Base-by-base conservation (phyloP, 2,888 invertebrate genomes). In the Zonitis immaculata region DNA sequence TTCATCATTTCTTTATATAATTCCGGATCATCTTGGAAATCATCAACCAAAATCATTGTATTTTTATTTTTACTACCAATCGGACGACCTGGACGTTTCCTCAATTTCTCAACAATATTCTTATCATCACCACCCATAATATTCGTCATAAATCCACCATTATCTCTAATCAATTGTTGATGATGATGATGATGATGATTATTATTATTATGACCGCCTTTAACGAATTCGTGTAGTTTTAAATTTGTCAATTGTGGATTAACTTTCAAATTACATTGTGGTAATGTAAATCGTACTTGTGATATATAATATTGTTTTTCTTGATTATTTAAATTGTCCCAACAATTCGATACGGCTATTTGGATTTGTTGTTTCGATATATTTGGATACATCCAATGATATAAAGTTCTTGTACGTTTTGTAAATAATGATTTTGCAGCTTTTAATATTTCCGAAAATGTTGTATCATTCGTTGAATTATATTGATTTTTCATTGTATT, bases 291-390 rank as follows among this genome's bases (percentile, higher is more conserved):
- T 42, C 73, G 65, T 2, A 76, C 78, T 69, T 78, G 78, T 0
- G 76, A 75, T 46, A 78, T 70, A 60, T 77, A 78, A 63, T 77
- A 76, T 58, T 75, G 72, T 57, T 77, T 78, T 57, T 78, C 77
- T 43, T 70, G 63, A 6, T 63, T 59, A 0, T 71, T 68, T 35
- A 78, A 62, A 3, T 71, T 71, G 9, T 77, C 76, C 78, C 78
- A 78, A 1, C 74, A 73, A 26, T 69, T 64, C 1, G 72, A 65
- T 2, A 77, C 74, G 0, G 73, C 73, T 1, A 70, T 61, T 63
- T 77, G 77, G 25, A 78, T 65, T 55, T 76, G 74, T 22, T 69
- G 69, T 57, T 76, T 77, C 1, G 77, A 71, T 1, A 74, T 71
- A 27, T 70, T 65, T 0, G 78, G 78, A 57, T 76, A 76, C 66